Conservation (phyloP, 2,113 vertebrate species). For the Balaeniceps rex region DNA sequence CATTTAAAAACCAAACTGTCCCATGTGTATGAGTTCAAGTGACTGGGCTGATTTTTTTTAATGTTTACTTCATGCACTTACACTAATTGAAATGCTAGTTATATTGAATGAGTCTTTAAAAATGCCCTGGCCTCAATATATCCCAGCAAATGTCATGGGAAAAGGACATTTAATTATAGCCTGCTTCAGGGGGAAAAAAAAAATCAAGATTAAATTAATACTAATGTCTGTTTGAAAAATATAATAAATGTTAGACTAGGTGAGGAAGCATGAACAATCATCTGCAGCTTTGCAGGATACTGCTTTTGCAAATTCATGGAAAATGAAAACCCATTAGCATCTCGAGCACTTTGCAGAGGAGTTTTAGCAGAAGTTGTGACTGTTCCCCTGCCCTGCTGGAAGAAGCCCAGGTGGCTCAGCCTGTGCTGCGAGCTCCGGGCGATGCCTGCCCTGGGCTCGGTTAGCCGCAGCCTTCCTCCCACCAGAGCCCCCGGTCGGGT, state of each 20-base stretch:
- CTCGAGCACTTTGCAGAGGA: not conserved
- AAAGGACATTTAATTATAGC: slow-evolving; percentile 45
- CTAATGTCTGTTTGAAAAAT: slow-evolving; percentile 56
- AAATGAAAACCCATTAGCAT: not conserved
- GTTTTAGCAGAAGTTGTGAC: not conserved
- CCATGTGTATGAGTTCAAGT: not conserved
- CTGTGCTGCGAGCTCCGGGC: fast-evolving
- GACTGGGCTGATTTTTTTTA: not conserved
- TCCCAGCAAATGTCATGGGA: slow-evolving; percentile 34
- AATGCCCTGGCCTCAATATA: slow-evolving; percentile 5
- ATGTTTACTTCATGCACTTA: slow-evolving; percentile 34
- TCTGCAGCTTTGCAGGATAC: slow-evolving; percentile 5
- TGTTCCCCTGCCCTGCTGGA: not conserved
- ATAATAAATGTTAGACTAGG: slow-evolving; percentile 39
- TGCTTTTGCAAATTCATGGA: slow-evolving; percentile 5
- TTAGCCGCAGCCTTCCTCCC: not conserved
- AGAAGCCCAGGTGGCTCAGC: not conserved
- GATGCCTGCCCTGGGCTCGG: not conserved
- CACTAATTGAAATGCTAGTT: slow-evolving; percentile 36
- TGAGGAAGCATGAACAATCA: slow-evolving; percentile 22
- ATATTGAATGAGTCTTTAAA: slow-evolving; percentile 9
- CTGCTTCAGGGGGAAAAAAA: not conserved
- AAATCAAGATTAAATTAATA: slow-evolving; percentile 39
- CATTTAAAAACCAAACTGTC: slow-evolving; percentile 12
- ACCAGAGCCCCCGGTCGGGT: fast-evolving